Conservation (phyloP, 2,888 invertebrate species). For the Trichopoda pennipes region DNA sequence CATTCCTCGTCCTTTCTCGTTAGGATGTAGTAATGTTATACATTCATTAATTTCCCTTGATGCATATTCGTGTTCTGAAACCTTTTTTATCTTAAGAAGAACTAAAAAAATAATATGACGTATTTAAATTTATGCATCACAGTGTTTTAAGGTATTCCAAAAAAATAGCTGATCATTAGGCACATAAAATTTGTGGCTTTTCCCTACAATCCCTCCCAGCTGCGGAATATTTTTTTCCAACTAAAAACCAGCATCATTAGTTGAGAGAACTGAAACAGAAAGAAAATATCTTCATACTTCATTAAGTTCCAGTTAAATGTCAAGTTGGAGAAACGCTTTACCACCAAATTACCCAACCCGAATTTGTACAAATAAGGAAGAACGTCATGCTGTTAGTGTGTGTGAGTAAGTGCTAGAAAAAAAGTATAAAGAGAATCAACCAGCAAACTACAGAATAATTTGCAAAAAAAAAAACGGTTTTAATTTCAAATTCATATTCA, state of each 20-base stretch:
- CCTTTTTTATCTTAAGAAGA: too few species aligned
- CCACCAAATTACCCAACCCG: conserved; percentile 37
- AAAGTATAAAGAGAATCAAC: too few species aligned
- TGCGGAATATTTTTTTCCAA: not conserved
- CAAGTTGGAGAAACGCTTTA: conserved; percentile 49
- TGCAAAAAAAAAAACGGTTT: too few species aligned
- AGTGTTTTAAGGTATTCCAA: not conserved
- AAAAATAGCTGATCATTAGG: conserved; percentile 59
- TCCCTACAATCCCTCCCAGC: conserved; percentile 28
- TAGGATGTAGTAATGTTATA: too few species aligned
- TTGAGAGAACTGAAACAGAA: conserved; percentile 3
- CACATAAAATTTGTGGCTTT: conserved; percentile 57
- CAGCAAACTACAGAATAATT: too few species aligned
- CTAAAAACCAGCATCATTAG: not conserved
- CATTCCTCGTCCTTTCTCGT: too few species aligned
- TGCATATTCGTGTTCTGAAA: too few species aligned
- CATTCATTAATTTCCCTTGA: too few species aligned
- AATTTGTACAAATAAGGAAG: not conserved
- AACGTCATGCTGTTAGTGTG: not conserved
- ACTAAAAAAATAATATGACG: too few species aligned
- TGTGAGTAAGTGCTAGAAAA: too few species aligned
- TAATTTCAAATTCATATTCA: too few species aligned
- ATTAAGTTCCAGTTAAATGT: conserved; percentile 43
- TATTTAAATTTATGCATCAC: too few species aligned
- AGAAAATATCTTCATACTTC: conserved; percentile 24